Evolutionary conservation across 2,888 invertebrate genomes (phyloP).

Genomic region (Drosophila stalkeri): DNA sequence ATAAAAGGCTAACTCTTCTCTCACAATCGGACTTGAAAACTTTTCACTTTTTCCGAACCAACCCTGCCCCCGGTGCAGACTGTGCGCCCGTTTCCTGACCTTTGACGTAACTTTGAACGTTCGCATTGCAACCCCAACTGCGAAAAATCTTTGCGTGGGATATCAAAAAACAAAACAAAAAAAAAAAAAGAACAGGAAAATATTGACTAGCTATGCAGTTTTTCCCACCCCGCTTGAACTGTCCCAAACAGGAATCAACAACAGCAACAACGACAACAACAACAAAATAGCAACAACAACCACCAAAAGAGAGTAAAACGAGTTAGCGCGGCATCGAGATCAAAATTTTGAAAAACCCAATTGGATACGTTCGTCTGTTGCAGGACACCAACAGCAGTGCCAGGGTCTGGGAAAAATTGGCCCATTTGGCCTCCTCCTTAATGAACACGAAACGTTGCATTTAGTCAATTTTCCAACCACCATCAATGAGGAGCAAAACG

Average conservation of each 20-base stretch:
- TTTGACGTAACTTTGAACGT: slow-evolving; percentile 65
- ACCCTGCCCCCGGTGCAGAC: slow-evolving; percentile 19
- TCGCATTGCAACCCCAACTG: slow-evolving; percentile 51
- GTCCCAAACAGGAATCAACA: slow-evolving; percentile 69
- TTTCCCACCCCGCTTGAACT: slow-evolving; percentile 45
- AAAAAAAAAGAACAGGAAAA: slow-evolving; percentile 24
- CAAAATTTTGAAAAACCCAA: slow-evolving; percentile 65
- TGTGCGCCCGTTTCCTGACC: slow-evolving; percentile 61
- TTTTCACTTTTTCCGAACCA: slow-evolving; percentile 35
- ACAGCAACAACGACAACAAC: slow-evolving; percentile 24
- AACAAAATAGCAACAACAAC: slow-evolving; percentile 37
- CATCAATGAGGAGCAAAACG: slow-evolving; percentile 45
- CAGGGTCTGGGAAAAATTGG: slow-evolving; percentile 63
- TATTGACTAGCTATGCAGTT: slow-evolving; percentile 46
- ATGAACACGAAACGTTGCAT: slow-evolving; percentile 72
- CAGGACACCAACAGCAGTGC: slow-evolving; percentile 13
- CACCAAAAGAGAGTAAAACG: slow-evolving; percentile 35
- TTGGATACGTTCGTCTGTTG: slow-evolving; percentile 54
- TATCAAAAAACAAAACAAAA: slow-evolving; percentile 18
- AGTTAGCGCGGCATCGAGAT: slow-evolving; percentile 36
- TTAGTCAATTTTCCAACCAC: slow-evolving; percentile 77
- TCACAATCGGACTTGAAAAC: slow-evolving; percentile 44
- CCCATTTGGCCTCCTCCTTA: slow-evolving; percentile 60
- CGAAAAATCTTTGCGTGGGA: slow-evolving; percentile 49
- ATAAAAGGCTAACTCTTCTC: slow-evolving; percentile 30